Conservation (phyloP, 2,888 invertebrate species). For the Toxonevra muliebris region DNA sequence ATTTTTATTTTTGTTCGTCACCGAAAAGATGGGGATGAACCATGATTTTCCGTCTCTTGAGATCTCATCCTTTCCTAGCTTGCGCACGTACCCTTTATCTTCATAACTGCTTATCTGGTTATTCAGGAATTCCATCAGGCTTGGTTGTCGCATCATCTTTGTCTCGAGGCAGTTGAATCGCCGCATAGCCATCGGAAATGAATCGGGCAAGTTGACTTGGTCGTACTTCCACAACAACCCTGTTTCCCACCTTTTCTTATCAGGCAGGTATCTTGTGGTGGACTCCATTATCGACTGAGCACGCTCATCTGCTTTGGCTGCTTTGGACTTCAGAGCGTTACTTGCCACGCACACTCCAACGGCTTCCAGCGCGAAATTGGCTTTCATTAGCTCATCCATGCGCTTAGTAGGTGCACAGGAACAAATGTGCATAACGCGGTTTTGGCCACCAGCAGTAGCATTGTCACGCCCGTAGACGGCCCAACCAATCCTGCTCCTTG, state of each 20-base stretch:
- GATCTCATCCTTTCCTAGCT: not conserved
- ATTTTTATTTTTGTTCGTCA: not conserved
- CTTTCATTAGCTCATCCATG: not conserved
- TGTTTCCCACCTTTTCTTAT: too few species aligned
- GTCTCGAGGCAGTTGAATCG: too few species aligned
- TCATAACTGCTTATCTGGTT: slow-evolving; percentile 22
- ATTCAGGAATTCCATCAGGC: too few species aligned
- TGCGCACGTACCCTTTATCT: slow-evolving; percentile 20
- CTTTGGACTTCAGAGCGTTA: too few species aligned
- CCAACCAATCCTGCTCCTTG: too few species aligned
- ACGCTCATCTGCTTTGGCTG: too few species aligned
- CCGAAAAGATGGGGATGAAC: not conserved
- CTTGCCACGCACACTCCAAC: slow-evolving; percentile 32
- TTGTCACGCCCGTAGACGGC: slow-evolving; percentile 13
- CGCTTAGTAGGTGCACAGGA: slow-evolving; percentile 3
- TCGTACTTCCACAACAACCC: too few species aligned
- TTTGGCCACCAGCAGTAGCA: not conserved
- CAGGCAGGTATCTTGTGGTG: too few species aligned
- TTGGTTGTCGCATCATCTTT: too few species aligned
- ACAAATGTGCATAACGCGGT: slow-evolving; percentile 1
- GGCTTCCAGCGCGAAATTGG: not conserved
- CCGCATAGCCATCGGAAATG: too few species aligned
- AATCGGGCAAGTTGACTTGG: too few species aligned
- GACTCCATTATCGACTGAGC: too few species aligned
- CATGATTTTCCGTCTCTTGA: slow-evolving; percentile 14